Percentiles rank a stretch among this genome's conserved stretches.
phyloP scores from a whole-genome alignment of 2,888 invertebrate genomes.

The Chaetogeoica ovagalla region DNA sequence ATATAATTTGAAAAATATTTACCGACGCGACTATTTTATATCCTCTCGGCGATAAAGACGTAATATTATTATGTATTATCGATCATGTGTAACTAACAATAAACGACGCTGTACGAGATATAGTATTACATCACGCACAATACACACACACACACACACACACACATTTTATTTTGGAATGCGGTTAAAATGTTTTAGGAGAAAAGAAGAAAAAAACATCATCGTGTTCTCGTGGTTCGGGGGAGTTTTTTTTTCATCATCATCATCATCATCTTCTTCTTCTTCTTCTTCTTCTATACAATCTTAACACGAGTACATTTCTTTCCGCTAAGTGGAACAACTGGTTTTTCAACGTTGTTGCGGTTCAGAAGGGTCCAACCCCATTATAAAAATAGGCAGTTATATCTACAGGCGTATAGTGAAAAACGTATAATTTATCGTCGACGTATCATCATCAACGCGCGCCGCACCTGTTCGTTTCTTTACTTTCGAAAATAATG shows the following conservation, averaged over 20 bases:
- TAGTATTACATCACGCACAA: constrained; percentile 1
- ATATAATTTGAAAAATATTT: too few species aligned
- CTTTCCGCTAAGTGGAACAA: constrained; percentile 43
- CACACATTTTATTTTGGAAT: constrained; percentile 27
- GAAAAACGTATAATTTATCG: constrained; percentile 45
- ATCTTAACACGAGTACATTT: constrained; percentile 16
- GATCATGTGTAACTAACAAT: too few species aligned
- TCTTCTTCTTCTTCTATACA: too few species aligned
- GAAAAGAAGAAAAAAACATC: constrained; percentile 5
- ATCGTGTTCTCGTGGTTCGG: neutral
- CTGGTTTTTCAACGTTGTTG: constrained; percentile 50
- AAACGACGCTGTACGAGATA: neutral
- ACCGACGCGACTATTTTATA: too few species aligned
- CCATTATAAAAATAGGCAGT: constrained; percentile 15
- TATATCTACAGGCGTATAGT: constrained; percentile 8
- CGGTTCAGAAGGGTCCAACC: constrained; percentile 50
- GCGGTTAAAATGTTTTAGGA: constrained; percentile 22
- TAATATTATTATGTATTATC: too few species aligned
- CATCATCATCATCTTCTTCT: too few species aligned
- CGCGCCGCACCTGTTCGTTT: constrained; percentile 29
- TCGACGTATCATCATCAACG: constrained; percentile 20
- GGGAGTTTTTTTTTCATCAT: too few species aligned
- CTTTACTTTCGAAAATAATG: constrained; percentile 44
- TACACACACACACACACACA: too few species aligned
- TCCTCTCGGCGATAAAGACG: too few species aligned